These are phyloP conservation scores for Syngnathus rostellatus DNA, from an alignment of 2,797 vertebrate species.

Conservation along the genomic window DNA sequence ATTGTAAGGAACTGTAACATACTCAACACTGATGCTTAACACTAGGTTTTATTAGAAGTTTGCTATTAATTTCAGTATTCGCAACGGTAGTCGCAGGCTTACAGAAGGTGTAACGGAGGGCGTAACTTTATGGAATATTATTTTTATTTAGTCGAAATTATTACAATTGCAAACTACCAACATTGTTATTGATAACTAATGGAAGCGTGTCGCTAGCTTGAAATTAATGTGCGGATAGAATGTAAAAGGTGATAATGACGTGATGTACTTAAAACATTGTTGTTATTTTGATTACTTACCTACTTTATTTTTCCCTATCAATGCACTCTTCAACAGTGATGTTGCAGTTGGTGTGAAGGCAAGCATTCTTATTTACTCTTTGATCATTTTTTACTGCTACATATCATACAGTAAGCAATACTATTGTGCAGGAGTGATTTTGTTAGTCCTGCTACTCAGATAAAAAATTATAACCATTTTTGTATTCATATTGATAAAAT, in stretches of 20 bases:
- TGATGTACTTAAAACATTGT: not conserved
- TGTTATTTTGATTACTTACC: not conserved
- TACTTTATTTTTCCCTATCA: not conserved
- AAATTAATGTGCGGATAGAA: not conserved
- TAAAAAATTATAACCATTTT: not conserved
- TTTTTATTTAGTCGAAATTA: not conserved
- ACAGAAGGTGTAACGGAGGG: not conserved
- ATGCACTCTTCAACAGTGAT: slow-evolving; percentile 46
- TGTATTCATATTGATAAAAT: not conserved
- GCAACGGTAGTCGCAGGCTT: not conserved
- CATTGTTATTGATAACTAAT: not conserved
- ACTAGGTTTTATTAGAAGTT: not conserved
- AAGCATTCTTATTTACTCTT: slow-evolving; percentile 15
- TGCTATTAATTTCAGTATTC: not conserved
- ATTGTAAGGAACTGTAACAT: not conserved
- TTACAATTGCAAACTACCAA: not conserved
- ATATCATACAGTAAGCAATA: not conserved
- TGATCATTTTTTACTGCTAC: not conserved
- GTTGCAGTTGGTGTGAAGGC: slow-evolving; percentile 67
- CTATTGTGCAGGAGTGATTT: not conserved
- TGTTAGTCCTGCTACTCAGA: not conserved
- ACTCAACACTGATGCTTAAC: not conserved
- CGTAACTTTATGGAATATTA: not conserved
- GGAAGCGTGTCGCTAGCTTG: not conserved
- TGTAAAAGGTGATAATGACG: not conserved